These are phyloP conservation scores for Drosophila sechellia DNA, from an alignment of 1,140 invertebrate species.

Conservation along the genomic window DNA sequence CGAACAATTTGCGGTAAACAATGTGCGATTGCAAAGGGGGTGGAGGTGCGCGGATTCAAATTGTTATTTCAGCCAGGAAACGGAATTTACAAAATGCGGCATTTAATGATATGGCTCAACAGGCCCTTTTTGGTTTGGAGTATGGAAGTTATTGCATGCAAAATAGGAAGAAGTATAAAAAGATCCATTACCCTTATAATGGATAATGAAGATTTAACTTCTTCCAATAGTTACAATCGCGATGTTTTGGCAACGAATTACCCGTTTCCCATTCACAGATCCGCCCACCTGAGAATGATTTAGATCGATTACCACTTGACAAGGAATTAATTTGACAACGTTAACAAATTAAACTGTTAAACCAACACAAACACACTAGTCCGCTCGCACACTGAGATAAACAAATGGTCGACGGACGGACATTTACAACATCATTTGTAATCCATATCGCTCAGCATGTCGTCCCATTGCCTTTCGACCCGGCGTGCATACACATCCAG, in stretches of 20 bases:
- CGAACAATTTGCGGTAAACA: constrained; percentile 59
- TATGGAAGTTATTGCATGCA: background rate
- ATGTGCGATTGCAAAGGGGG: background rate
- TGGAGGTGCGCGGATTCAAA: background rate
- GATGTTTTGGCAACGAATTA: background rate
- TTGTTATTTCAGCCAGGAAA: background rate
- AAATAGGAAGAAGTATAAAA: no score
- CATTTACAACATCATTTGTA: constrained; percentile 84
- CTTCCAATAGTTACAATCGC: background rate
- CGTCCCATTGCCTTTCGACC: constrained; percentile 56
- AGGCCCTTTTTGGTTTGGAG: background rate
- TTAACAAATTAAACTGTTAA: constrained; percentile 84
- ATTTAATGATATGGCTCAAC: background rate
- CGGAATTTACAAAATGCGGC: background rate
- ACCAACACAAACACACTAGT: constrained; percentile 39
- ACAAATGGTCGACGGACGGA: constrained; percentile 35
- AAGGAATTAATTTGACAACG: constrained; percentile 84
- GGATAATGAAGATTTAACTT: no score
- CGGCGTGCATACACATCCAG: background rate
- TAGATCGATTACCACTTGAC: constrained; percentile 50
- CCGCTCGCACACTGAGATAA: constrained; percentile 26
- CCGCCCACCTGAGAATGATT: constrained; percentile 28
- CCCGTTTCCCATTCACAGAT: constrained; percentile 6
- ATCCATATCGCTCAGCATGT: constrained; percentile 83
- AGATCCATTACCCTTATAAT: no score